Percentiles rank a stretch among this genome's conserved stretches.
phyloP scores from a whole-genome alignment of 2,797 vertebrate species.

The Taenioides sp. region DNA sequence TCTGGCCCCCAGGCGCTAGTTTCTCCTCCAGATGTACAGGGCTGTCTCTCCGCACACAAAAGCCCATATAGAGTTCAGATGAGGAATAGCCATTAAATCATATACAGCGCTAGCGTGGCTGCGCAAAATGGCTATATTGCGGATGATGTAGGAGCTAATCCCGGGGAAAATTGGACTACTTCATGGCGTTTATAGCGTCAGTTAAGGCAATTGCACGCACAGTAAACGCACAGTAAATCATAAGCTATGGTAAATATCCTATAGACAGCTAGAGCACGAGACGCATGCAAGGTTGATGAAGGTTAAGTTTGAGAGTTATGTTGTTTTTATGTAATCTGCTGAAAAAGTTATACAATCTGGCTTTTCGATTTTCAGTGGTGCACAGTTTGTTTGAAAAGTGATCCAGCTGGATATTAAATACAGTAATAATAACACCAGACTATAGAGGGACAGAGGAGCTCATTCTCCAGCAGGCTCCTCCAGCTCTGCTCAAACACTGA shows the following conservation, averaged over 20 bases:
- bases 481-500: no score
- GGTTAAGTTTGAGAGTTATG: not conserved
- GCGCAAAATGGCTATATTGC: not conserved
- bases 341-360: not conserved
- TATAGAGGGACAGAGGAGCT: no score
- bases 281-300: not conserved
- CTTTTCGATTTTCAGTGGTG: not conserved
- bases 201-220: conserved; percentile 1
- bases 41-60: not conserved
- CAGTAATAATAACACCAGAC: no score
- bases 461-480: no score
- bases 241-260: not conserved
- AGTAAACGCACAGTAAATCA: conserved; percentile 5
- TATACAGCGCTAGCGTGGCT: not conserved
- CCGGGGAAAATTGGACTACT: not conserved
- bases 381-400: not conserved
- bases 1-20: conserved; percentile 18
- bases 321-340: not conserved
- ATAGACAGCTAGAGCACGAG: not conserved
- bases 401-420: not conserved
- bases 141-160: not conserved
- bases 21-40: conserved; percentile 19
- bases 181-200: not conserved
- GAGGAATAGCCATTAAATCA: not conserved
- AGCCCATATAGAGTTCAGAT: conserved; percentile 12